A percentile compares a stretch with the other conserved stretches of the same genome.
Evolutionary conservation across 1,140 invertebrate genomes (phyloP).

Genomic region (Drosophila melanica): DNA sequence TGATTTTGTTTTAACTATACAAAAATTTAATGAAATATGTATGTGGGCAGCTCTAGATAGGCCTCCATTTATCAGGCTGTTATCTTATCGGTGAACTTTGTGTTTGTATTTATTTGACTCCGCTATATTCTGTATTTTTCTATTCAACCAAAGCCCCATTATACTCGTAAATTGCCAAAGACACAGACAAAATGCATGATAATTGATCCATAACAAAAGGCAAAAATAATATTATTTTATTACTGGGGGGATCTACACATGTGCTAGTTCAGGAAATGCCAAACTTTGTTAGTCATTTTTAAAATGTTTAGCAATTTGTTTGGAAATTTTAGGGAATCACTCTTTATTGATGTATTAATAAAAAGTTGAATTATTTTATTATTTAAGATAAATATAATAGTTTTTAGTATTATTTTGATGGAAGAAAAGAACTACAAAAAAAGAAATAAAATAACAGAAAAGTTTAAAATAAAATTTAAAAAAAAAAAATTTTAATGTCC

Average conservation of each 20-base stretch:
- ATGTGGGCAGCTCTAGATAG: background rate
- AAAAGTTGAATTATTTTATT: too few species aligned
- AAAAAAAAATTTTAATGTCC: too few species aligned
- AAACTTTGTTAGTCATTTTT: conserved; percentile 32
- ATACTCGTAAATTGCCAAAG: conserved; percentile 37
- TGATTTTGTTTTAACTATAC: background rate
- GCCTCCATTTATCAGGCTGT: conserved; percentile 34
- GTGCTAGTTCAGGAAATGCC: conserved; percentile 57
- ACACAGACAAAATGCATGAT: conserved; percentile 48
- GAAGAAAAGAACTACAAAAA: too few species aligned
- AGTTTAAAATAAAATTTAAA: too few species aligned
- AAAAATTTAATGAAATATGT: background rate
- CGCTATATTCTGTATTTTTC: conserved; percentile 20
- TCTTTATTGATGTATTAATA: too few species aligned
- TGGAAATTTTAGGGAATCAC: background rate
- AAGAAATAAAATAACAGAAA: too few species aligned
- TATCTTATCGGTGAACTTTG: conserved; percentile 59
- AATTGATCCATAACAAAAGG: conserved; percentile 57
- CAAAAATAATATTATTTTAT: conserved; percentile 5
- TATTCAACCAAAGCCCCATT: conserved; percentile 44
- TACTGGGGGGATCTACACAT: conserved; percentile 48
- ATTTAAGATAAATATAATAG: too few species aligned
- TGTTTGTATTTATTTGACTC: conserved; percentile 29
- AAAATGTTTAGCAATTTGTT: conserved; percentile 16
- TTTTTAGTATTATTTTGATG: too few species aligned